Percentiles rank a stretch among this genome's conserved stretches.
Evolutionary conservation across 2,888 invertebrate genomes (phyloP).

Genomic region (Cheilosia impressa): DNA sequence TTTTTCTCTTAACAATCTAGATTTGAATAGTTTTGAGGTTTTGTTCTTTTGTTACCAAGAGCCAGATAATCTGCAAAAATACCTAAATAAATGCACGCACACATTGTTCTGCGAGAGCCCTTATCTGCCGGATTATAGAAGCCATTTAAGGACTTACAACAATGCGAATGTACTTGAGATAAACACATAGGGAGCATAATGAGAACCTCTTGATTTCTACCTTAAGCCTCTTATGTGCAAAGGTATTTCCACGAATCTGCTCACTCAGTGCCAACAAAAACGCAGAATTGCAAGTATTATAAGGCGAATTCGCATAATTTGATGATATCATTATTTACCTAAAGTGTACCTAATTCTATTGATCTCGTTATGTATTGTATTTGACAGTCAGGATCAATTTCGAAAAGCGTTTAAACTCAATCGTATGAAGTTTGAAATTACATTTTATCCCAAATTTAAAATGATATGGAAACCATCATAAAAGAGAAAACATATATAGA

Average conservation of each 20-base stretch:
- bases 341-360: background rate
- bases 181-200: conserved; percentile 46
- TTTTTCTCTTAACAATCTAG: background rate
- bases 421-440: conserved; percentile 18
- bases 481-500: too few species aligned
- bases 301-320: conserved; percentile 38
- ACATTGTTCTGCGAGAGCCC: conserved; percentile 3
- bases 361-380: background rate
- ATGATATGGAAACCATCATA: conserved; percentile 27
- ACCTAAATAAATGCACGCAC: conserved; percentile 49
- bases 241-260: conserved; percentile 8
- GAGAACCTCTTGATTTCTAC: conserved; percentile 54
- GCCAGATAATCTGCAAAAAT: conserved; percentile 36
- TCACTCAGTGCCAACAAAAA: background rate
- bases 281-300: conserved; percentile 14
- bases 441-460: conserved; percentile 28
- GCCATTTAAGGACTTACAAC: conserved; percentile 16
- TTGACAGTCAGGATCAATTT: conserved; percentile 38
- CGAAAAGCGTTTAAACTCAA: conserved; percentile 40
- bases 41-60: conserved; percentile 32
- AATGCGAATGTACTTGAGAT: conserved; percentile 48
- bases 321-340: conserved; percentile 34
- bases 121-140: conserved; percentile 2
- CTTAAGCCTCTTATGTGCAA: conserved; percentile 47
- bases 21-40: background rate